These are phyloP conservation scores for Odontomachus brunneus DNA, from an alignment of 1,140 invertebrate species.

Conservation along the genomic window DNA sequence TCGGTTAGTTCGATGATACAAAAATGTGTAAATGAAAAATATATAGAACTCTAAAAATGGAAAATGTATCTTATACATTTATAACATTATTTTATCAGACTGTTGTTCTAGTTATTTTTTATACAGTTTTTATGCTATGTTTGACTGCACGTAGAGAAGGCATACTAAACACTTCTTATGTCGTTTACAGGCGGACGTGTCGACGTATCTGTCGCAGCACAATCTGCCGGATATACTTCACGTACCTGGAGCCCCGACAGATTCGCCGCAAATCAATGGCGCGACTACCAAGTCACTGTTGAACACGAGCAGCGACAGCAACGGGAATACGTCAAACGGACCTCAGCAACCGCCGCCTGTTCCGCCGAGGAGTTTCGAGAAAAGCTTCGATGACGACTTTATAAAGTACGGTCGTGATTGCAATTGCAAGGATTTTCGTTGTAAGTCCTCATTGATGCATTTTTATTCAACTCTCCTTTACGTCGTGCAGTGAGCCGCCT, in stretches of 20 bases:
- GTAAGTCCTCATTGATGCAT: too few relatives aligned
- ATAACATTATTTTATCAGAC: background rate
- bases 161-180: background rate
- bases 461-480: too few relatives aligned
- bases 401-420: constrained; percentile 74
- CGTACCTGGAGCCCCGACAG: constrained; percentile 78
- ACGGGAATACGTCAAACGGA: constrained; percentile 84
- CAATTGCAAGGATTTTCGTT: background rate
- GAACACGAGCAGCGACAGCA: constrained; percentile 77
- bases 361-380: constrained; percentile 88
- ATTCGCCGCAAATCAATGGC: constrained; percentile 79
- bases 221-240: constrained; percentile 85
- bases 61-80: background rate
- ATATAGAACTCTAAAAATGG: background rate
- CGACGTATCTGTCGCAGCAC: constrained; percentile 84
- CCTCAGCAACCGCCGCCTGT: constrained; percentile 87
- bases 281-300: constrained; percentile 64
- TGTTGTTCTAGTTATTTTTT: constrained; percentile 2
- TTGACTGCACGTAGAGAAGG: background rate
- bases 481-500: constrained; percentile 74
- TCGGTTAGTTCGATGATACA: constrained; percentile 73
- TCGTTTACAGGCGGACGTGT: constrained; percentile 83
- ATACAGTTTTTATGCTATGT: background rate
- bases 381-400: constrained; percentile 85
- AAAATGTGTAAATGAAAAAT: background rate